Conservation (phyloP, 2,888 invertebrate species). For the Crematogaster levior region DNA sequence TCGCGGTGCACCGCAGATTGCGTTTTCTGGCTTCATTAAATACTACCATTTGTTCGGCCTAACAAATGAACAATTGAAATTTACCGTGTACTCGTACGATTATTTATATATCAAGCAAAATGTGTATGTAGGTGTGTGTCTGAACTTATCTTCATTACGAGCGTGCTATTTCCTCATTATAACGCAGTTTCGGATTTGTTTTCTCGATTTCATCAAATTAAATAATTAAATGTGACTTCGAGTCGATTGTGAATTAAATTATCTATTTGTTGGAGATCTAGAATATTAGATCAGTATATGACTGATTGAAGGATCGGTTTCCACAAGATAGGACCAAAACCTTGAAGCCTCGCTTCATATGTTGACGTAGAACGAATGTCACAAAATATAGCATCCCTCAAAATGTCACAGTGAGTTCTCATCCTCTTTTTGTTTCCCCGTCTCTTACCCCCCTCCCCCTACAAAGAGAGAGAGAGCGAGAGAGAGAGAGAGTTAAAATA, state of each 20-base stretch:
- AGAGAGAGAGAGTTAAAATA: no score
- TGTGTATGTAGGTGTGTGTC: neutral
- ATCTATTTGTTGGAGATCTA: neutral
- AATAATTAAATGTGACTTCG: neutral
- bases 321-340: neutral
- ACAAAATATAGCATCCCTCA: slow-evolving; percentile 55
- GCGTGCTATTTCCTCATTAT: neutral
- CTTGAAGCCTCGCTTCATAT: neutral
- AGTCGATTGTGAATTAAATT: neutral
- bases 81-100: neutral
- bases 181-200: neutral
- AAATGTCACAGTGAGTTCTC: slow-evolving; percentile 47
- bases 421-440: slow-evolving; percentile 22
- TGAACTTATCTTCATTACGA: slow-evolving; percentile 8
- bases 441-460: neutral
- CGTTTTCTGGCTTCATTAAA: slow-evolving; percentile 29
- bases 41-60: neutral
- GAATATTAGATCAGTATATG: neutral
- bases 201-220: neutral
- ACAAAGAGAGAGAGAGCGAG: slow-evolving; percentile 4
- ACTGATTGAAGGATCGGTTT: neutral
- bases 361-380: slow-evolving; percentile 4
- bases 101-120: slow-evolving; percentile 27
- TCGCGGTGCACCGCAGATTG: neutral
- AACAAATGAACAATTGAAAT: slow-evolving; percentile 19